Evolutionary conservation across 37 sponge, comb jelly and placozoan species (phyloP), one percentile per base, ranked within the genome.

Genomic region (Agelas oroides): DNA sequence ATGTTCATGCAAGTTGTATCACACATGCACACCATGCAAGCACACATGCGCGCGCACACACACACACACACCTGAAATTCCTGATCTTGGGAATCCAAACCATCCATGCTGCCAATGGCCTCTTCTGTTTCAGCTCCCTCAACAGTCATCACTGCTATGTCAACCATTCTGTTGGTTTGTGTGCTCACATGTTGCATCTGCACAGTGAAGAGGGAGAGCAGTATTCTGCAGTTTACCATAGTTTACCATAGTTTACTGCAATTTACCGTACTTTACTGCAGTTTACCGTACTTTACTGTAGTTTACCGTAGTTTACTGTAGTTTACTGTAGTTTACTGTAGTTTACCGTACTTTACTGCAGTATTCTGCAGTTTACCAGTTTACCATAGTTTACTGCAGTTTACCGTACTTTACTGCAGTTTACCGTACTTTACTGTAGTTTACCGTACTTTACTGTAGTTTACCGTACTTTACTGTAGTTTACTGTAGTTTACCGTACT

Each of bases 121-220:
- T 87, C 84, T 46, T 88, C 79, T 27, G 64, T 86, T 32, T 39
- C 67, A 5, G 83, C 90, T 53, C 87, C 94, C 54, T 81, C 69
- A 21, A 93, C 52, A 5, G 90, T 89, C 58, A 78, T 75, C 65
- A 64, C 74, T 31, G 90, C 94, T 46, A 89, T 78, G 60, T 82
- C 77, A 23, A 93, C 73, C 87, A 93, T 86, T 53, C 74, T 77
- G 20, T 79, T 56, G 5, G 86, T 86, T 61, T 89, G 94, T 0
- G 75, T 73, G 52, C 74, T 83, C 35, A 93, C 56, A 36, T 93
- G 94, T 16, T 78, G 46, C 53, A 86, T 83, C 94, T 93, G 69
- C 1, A 63, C 36, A 66, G 37, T 8, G 64, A 41, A 32, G 13
- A 35, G 34, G 56, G 64, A 24, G 6, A 19, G 62, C 8, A 6